phyloP scores from a whole-genome alignment of 92 coral and sea anemone species.

The Actinostola sp. region DNA sequence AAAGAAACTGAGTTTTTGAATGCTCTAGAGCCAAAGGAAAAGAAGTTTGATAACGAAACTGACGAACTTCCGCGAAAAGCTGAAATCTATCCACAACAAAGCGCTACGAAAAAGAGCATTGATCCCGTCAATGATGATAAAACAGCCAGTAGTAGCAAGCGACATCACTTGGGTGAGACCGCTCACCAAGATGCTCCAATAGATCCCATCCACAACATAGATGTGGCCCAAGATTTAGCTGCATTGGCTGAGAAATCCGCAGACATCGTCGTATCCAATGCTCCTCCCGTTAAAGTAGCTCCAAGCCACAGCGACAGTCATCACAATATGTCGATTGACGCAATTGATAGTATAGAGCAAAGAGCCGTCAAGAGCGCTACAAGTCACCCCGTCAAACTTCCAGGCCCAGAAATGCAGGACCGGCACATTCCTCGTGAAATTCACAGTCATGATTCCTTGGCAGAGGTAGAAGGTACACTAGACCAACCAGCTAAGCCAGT shows the following conservation, averaged over 20 bases:
- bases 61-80: neutral
- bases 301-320: neutral
- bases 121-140: neutral
- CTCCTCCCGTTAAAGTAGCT: slow-evolving; percentile 5
- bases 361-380: neutral
- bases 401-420: neutral
- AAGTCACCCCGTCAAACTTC: neutral
- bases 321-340: neutral
- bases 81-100: slow-evolving; percentile 8
- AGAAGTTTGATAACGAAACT: neutral
- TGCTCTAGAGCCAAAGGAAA: neutral
- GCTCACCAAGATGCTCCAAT: too few relatives aligned
- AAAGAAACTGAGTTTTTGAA: neutral
- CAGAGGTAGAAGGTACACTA: neutral
- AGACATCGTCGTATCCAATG: neutral
- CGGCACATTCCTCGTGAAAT: too few relatives aligned
- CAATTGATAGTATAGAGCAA: slow-evolving; percentile 4
- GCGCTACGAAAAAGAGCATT: neutral
- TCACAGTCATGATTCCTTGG: too few relatives aligned
- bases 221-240: slow-evolving; percentile 8
- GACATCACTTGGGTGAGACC: slow-evolving; percentile 26
- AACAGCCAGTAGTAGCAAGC: slow-evolving; percentile 9
- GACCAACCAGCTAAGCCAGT: neutral
- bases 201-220: neutral
- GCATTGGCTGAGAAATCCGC: neutral